A percentile compares a stretch with the other conserved stretches of the same genome.
Evolutionary conservation across 2,113 vertebrate genomes (phyloP).

Genomic region (Pangasianodon hypophthalmus): DNA sequence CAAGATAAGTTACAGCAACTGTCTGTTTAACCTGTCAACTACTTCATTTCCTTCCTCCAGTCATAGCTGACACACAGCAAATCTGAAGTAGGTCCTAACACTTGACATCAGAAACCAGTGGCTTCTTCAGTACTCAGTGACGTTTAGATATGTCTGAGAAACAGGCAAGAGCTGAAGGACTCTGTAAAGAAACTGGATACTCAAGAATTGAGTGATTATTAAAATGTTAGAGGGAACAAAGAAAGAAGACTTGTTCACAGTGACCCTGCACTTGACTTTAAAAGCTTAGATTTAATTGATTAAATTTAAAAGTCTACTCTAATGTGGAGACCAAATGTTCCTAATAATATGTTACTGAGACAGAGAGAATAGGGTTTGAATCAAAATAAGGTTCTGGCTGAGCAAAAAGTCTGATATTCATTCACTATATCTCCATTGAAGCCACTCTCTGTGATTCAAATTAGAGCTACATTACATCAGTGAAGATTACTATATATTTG

Average conservation of each 20-base stretch:
- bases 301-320: background rate
- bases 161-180: background rate
- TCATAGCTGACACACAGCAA: background rate
- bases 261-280: background rate
- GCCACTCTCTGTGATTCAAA: background rate
- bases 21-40: constrained; percentile 1
- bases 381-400: background rate
- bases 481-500: background rate
- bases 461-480: background rate
- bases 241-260: background rate
- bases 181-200: background rate
- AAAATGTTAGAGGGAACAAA: background rate
- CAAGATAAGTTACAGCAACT: background rate
- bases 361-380: background rate
- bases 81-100: constrained; percentile 8
- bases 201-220: background rate
- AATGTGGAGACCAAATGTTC: background rate
- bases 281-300: background rate
- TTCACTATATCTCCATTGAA: background rate
- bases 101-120: constrained; percentile 20
- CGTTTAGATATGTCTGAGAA: background rate
- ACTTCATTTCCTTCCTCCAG: background rate
- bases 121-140: background rate
- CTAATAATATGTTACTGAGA: constrained; percentile 19
- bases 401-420: constrained; percentile 13